Evolutionary conservation across 2,113 vertebrate species (phyloP), one percentile per base, ranked within the genome.

Genomic region (Struthidea cinerea): DNA sequence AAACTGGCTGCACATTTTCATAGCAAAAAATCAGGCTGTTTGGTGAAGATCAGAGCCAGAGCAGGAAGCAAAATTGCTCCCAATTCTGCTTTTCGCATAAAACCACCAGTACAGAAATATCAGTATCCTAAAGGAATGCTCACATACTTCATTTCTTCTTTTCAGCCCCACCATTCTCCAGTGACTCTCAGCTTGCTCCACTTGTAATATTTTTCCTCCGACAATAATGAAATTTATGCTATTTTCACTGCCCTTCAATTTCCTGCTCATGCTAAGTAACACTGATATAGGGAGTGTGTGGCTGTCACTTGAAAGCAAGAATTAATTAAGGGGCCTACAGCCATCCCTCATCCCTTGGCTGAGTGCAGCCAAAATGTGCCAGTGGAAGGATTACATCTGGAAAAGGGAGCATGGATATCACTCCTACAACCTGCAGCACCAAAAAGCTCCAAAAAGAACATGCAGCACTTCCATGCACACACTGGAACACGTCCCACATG

Each of bases 401-500:
- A 41, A 84, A 57, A 57, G n/a, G 16, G 41, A 81, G 10, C 17
- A 14, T 26, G 53, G 49, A 73, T 74, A 65, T 33, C 63, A 21
- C 44, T 73, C 28, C 59, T 47, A 42, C 44, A 53, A 11, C 39
- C 61, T 46, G 3, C 16, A 42, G 74, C 28, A 33, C 32, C 10
- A 11, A 24, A 49, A 65, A 73, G 11, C 24, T 79, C 75, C 60
- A 27, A 69, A 28, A 44, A 27, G n/a, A 14, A 9, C 13, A 2
- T 6, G 17, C 26, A 39, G 47, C 24, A 12, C 17, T 37, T 79
- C 33, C 64, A 23, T n/a, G 39, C 22, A 53, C 2, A 3, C 8
- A 5, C 21, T 20, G 50, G 22, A 37, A 55, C 10, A 1, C 2
- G 28, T 9, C 37, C 23, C 9, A 1, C 2, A 3, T 7, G 37